Evolutionary conservation across 1,140 invertebrate species (phyloP).

Genomic region (Drosophila pallidifrons): DNA sequence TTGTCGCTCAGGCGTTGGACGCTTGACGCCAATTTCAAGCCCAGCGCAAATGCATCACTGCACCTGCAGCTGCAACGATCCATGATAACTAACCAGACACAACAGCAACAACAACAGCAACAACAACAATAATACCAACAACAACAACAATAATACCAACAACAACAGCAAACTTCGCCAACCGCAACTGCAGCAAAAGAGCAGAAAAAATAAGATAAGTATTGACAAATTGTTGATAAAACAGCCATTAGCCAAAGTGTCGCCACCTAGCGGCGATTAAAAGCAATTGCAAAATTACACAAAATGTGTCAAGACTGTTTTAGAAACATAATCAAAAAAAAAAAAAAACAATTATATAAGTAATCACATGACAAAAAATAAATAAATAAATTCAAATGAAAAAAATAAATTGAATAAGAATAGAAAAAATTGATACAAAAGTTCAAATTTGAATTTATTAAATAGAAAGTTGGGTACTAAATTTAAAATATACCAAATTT

Average conservation of each 20-base stretch:
- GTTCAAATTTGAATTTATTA: too few species aligned
- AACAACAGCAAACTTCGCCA: conserved; percentile 5
- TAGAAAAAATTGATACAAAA: too few species aligned
- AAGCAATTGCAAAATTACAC: too few species aligned
- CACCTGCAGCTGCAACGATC: conserved; percentile 39
- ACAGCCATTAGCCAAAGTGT: conserved; percentile 25
- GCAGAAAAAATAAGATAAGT: conserved; percentile 11
- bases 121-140: not conserved
- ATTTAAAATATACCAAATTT: too few species aligned
- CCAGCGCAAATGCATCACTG: conserved; percentile 32
- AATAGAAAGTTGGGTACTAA: too few species aligned
- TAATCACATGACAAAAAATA: too few species aligned
- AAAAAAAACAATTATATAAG: too few species aligned
- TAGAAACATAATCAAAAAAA: too few species aligned
- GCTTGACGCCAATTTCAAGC: conserved; percentile 53
- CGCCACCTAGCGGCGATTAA: conserved; percentile 34
- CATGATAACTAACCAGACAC: conserved; percentile 33
- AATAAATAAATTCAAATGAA: too few species aligned
- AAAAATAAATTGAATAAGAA: too few species aligned
- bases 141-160: not conserved
- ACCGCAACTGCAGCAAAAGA: conserved; percentile 9
- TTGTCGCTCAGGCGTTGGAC: conserved; percentile 73
- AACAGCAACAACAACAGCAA: conserved; percentile 5
- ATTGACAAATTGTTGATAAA: conserved; percentile 50
- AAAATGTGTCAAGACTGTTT: too few species aligned